These are phyloP conservation scores for Pomatorhinus ruficollis DNA, from an alignment of 2,113 vertebrate species.

Conservation along the genomic window DNA sequence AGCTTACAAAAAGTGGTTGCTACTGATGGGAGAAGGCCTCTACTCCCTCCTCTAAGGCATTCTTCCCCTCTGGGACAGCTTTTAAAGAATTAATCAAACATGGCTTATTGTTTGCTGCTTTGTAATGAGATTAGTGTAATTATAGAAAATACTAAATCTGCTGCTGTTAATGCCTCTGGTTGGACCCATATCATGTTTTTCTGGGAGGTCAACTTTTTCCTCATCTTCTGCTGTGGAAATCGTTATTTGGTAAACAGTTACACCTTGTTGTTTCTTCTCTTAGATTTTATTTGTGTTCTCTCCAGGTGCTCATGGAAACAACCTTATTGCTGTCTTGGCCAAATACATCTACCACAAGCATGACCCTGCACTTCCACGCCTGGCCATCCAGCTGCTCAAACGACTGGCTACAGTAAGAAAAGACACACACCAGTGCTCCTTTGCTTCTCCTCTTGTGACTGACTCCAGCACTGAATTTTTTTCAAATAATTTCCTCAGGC, in stretches of 20 bases:
- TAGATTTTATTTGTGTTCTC: background rate
- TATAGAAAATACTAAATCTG: background rate
- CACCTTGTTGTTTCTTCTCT: background rate
- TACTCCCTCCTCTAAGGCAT: background rate
- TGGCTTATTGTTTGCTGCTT: background rate
- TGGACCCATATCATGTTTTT: background rate
- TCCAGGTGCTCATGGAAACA: slow-evolving; percentile 91
- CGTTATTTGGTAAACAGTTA: background rate
- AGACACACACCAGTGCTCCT: background rate
- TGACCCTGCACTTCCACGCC: slow-evolving; percentile 90
- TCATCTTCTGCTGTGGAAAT: background rate
- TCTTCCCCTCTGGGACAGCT: background rate
- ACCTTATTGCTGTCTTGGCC: slow-evolving; percentile 94
- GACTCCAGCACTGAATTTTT: background rate
- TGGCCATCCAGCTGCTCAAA: slow-evolving; percentile 96
- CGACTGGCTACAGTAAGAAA: slow-evolving; percentile 88
- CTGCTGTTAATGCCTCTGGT: background rate
- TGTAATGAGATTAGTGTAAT: background rate
- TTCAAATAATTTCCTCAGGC: background rate
- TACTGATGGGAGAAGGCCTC: background rate
- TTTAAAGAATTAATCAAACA: background rate
- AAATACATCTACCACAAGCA: slow-evolving; percentile 99
- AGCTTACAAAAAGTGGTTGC: background rate
- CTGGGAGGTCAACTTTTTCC: background rate
- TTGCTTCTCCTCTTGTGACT: background rate